A percentile compares a stretch with the other conserved stretches of the same genome.
phyloP scores from a whole-genome alignment of 2,797 vertebrate species.

The Mus spretus region DNA sequence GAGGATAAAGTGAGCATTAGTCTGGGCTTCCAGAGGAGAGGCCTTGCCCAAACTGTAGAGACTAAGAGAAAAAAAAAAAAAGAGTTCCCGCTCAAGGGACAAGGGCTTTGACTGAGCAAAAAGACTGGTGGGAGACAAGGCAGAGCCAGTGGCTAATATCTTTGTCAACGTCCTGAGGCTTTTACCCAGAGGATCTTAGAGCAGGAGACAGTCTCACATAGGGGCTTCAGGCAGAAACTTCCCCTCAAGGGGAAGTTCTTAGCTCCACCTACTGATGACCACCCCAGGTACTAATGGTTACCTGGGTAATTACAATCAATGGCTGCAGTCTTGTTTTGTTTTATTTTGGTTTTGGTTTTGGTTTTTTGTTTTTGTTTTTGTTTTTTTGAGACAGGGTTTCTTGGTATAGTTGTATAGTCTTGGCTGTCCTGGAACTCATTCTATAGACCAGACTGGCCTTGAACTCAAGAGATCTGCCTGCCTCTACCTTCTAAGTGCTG shows the following conservation, averaged over 20 bases:
- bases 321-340: neutral
- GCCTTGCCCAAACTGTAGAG: conserved; percentile 31
- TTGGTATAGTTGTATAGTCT: neutral
- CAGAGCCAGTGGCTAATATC: neutral
- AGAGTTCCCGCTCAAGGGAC: neutral
- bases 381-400: neutral
- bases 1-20: neutral
- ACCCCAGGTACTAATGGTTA: neutral
- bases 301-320: neutral
- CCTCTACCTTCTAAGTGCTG: neutral
- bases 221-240: neutral
- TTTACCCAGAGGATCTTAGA: neutral
- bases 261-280: neutral
- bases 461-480: neutral
- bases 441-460: neutral
- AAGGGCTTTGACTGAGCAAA: conserved; percentile 8
- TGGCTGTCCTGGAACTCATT: neutral
- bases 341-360: too few species aligned
- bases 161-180: neutral
- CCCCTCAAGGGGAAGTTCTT: neutral
- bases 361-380: too few species aligned
- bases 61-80: neutral
- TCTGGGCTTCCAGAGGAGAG: neutral
- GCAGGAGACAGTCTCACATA: neutral
- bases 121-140: neutral